Percentiles rank a stretch among this genome's conserved stretches.
These are phyloP conservation scores for Agriopis marginaria DNA, from an alignment of 2,888 invertebrate species.

Conservation along the genomic window DNA sequence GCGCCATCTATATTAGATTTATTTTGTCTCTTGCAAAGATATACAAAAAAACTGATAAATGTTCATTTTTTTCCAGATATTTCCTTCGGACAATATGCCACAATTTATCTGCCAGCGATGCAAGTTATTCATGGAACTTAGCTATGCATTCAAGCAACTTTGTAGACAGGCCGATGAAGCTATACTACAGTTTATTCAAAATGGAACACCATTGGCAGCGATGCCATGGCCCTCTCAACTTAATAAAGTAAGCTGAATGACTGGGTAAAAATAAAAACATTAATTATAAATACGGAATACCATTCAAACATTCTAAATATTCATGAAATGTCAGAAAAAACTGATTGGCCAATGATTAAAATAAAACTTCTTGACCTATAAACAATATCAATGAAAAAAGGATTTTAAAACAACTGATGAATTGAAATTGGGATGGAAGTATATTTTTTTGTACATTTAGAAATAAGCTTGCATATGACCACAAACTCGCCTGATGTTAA, in stretches of 20 bases:
- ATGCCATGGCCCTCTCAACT: constrained; percentile 78
- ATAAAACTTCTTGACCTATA: too few species aligned
- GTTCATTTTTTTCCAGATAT: constrained; percentile 74
- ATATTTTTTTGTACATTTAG: too few species aligned
- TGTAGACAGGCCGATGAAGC: constrained; percentile 91
- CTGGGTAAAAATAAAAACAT: constrained; percentile 34
- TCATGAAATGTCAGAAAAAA: too few species aligned
- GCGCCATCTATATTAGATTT: constrained; percentile 51
- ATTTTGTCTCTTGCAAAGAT: not conserved
- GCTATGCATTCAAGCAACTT: constrained; percentile 91
- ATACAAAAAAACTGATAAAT: not conserved
- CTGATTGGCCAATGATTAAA: too few species aligned
- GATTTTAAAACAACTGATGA: too few species aligned
- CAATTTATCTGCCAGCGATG: constrained; percentile 90
- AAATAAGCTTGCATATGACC: too few species aligned
- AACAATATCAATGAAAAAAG: too few species aligned
- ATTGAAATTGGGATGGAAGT: too few species aligned
- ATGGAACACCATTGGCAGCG: constrained; percentile 86
- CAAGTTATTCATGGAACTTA: constrained; percentile 88
- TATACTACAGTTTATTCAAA: constrained; percentile 88
- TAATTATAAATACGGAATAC: not conserved
- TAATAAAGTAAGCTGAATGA: constrained; percentile 66
- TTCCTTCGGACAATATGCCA: constrained; percentile 91
- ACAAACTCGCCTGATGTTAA: too few species aligned
- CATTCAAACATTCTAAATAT: too few species aligned